A percentile compares a stretch with the other conserved stretches of the same genome.
Conservation (phyloP, 2,888 invertebrate species). For the Amitus sp. region DNA sequence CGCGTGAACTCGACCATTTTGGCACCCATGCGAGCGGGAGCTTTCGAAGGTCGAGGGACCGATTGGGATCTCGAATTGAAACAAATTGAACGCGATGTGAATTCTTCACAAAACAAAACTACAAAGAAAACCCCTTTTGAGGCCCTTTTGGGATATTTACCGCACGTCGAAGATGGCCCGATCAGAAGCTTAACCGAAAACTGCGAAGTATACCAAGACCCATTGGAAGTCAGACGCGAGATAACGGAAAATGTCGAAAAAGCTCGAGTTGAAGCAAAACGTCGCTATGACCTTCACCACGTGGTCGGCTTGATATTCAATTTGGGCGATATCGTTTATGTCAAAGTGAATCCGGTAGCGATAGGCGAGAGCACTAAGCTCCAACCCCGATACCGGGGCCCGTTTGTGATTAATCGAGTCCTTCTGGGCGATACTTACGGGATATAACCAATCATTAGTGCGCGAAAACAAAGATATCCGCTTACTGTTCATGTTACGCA, state of each 20-base stretch:
- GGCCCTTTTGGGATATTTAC: conserved; percentile 21
- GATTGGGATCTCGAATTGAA: conserved; percentile 19
- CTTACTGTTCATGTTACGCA: conserved; percentile 17
- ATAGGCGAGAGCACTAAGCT: conserved; percentile 22
- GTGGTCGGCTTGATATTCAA: conserved; percentile 5
- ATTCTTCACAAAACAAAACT: conserved; percentile 14
- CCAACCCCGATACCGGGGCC: conserved; percentile 20
- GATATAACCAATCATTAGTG: neutral
- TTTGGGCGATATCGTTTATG: conserved; percentile 15
- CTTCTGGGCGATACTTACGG: conserved; percentile 18
- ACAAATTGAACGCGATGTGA: conserved; percentile 15
- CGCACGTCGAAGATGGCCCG: conserved; percentile 18
- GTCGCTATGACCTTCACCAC: conserved; percentile 18
- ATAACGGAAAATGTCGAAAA: neutral
- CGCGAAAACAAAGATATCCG: neutral
- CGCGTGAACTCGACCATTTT: conserved; percentile 22
- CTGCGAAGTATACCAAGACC: conserved; percentile 4
- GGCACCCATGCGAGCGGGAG: conserved; percentile 7
- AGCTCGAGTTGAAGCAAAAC: conserved; percentile 12
- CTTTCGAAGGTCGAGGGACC: neutral
- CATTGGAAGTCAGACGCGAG: neutral
- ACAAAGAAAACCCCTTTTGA: conserved; percentile 23
- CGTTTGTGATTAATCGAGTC: conserved; percentile 4
- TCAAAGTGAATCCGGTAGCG: conserved; percentile 12
- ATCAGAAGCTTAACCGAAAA: conserved; percentile 4